A percentile compares a stretch with the other conserved stretches of the same genome.
phyloP scores from a whole-genome alignment of 2,113 vertebrate genomes.

The Muntiacus reevesi region DNA sequence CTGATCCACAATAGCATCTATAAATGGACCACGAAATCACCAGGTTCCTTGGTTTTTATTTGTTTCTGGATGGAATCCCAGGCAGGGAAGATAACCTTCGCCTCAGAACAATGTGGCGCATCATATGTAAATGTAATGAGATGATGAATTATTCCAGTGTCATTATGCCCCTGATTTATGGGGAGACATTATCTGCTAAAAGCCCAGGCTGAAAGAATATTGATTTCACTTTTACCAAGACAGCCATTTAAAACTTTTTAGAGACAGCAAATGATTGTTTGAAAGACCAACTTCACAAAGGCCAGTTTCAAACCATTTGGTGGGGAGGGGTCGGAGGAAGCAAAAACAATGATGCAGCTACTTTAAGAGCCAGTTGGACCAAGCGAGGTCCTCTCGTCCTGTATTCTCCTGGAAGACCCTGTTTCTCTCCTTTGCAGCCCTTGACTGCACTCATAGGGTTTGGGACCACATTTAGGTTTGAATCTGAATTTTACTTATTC shows the following conservation, averaged over 20 bases:
- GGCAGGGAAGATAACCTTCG: slow-evolving; percentile 72
- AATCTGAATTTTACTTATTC: neutral
- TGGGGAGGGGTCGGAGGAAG: neutral
- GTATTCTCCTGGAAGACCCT: neutral
- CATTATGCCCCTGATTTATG: slow-evolving; percentile 69
- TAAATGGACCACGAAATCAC: slow-evolving; percentile 66
- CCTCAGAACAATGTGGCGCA: slow-evolving; percentile 61
- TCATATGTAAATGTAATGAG: slow-evolving; percentile 73
- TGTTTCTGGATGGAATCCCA: slow-evolving; percentile 77
- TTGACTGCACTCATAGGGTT: neutral
- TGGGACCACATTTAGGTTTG: neutral
- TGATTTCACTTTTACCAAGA: slow-evolving; percentile 59
- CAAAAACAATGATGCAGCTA: neutral
- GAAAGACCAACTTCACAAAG: slow-evolving; percentile 50
- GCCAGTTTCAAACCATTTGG: neutral
- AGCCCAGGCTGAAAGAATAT: slow-evolving; percentile 38
- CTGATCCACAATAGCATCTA: slow-evolving; percentile 59
- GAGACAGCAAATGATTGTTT: slow-evolving; percentile 59
- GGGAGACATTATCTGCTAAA: slow-evolving; percentile 67
- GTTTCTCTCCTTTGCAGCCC: neutral
- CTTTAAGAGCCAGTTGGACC: neutral
- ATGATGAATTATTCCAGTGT: slow-evolving; percentile 70
- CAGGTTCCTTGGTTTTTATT: slow-evolving; percentile 75
- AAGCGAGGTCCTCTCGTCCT: neutral
- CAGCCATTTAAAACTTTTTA: slow-evolving; percentile 55